Evolutionary conservation across 2,113 vertebrate genomes (phyloP).

Genomic region (Octodon degus): DNA sequence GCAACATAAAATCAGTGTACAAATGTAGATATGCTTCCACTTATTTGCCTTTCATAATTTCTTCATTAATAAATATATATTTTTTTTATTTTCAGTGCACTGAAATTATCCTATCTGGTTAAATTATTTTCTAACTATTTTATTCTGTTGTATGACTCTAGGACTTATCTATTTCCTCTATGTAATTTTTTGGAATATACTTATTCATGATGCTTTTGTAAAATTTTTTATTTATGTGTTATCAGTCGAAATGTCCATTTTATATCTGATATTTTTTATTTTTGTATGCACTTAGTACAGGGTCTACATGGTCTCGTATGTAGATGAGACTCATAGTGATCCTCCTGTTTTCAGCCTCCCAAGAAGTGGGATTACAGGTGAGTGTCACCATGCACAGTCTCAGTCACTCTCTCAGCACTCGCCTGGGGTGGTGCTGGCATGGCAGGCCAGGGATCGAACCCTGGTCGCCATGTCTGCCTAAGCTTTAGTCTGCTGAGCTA

Average conservation of each 20-base stretch:
- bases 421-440: too few species aligned
- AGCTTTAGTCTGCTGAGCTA: too few species aligned
- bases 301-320: too few species aligned
- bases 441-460: too few species aligned
- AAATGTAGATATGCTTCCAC: neutral
- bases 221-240: neutral
- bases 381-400: too few species aligned
- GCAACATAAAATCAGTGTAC: neutral
- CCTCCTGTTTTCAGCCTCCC: too few species aligned
- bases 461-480: too few species aligned
- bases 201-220: neutral
- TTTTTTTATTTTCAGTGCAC: neutral
- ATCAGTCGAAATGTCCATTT: neutral
- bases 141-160: neutral
- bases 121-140: neutral
- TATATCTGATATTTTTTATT: neutral
- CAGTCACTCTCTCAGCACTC: too few species aligned
- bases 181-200: neutral
- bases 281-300: too few species aligned
- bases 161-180: neutral
- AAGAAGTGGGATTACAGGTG: too few species aligned
- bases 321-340: too few species aligned
- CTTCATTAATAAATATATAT: neutral
- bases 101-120: neutral
- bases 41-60: neutral